These are phyloP conservation scores for Augochlora pura DNA, from an alignment of 1,140 invertebrate genomes.

Conservation along the genomic window DNA sequence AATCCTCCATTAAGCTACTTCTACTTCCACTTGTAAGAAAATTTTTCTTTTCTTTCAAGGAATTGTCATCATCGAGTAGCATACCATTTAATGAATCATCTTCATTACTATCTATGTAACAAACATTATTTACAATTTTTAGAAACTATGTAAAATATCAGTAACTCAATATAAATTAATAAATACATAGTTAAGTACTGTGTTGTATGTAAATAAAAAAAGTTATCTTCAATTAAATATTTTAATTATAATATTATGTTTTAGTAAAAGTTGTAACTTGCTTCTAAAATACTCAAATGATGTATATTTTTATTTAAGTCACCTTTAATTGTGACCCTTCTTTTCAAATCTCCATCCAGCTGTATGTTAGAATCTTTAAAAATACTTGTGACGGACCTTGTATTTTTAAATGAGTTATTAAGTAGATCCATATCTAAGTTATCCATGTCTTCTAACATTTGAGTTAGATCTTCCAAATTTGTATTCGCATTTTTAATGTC, in stretches of 20 bases:
- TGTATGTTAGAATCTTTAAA: constrained; percentile 22
- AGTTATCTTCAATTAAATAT: background rate
- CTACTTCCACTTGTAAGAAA: constrained; percentile 42
- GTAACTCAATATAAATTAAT: background rate
- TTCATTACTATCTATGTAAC: constrained; percentile 54
- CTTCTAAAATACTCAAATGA: background rate
- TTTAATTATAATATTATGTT: background rate
- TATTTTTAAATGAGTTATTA: constrained; percentile 39
- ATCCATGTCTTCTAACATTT: constrained; percentile 42
- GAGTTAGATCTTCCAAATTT: constrained; percentile 33
- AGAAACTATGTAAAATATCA: background rate
- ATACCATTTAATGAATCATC: constrained; percentile 65
- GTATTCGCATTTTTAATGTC: constrained; percentile 13
- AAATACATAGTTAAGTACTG: background rate
- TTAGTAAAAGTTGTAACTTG: constrained; percentile 6
- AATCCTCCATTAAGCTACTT: constrained; percentile 57
- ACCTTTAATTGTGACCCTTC: constrained; percentile 67
- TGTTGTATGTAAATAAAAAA: background rate
- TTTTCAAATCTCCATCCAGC: constrained; percentile 44
- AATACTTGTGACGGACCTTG: constrained; percentile 13
- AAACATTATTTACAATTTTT: constrained; percentile 1
- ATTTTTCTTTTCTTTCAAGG: constrained; percentile 43
- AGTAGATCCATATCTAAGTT: constrained; percentile 34
- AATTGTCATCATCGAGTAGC: constrained; percentile 61
- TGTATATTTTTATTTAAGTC: constrained; percentile 12